Evolutionary conservation across 2,113 vertebrate species (phyloP).

Genomic region (Cricetomys ansorgei): DNA sequence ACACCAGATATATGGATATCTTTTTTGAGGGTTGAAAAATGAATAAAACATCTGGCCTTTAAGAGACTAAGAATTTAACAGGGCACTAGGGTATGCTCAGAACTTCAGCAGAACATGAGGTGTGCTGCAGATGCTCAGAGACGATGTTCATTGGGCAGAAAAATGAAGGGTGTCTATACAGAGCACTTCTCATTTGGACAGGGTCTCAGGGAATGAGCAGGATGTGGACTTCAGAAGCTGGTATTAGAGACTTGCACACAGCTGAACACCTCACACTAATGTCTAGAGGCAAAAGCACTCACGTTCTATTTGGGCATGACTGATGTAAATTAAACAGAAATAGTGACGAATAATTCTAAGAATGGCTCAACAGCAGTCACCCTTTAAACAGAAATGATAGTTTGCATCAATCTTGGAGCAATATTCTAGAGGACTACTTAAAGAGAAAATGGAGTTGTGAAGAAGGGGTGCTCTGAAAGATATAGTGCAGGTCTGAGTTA

Average conservation of each 20-base stretch:
- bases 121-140: neutral
- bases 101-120: neutral
- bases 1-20: neutral
- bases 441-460: neutral
- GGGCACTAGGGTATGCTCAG: neutral
- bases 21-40: neutral
- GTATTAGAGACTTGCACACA: neutral
- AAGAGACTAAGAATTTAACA: neutral
- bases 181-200: neutral
- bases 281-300: neutral
- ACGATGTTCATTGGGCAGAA: neutral
- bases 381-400: neutral
- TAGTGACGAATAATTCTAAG: neutral
- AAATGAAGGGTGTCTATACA: neutral
- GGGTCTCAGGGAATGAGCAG: neutral
- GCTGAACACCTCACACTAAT: neutral
- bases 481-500: neutral
- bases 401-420: neutral
- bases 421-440: neutral
- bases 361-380: rapidly evolving
- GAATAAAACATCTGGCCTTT: neutral
- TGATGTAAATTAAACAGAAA: neutral
- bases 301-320: neutral
- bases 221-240: neutral
- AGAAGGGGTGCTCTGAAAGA: neutral